A percentile compares a stretch with the other conserved stretches of the same genome.
Conservation (phyloP, 2,888 invertebrate species). For the Meliscaeva auricollis region DNA sequence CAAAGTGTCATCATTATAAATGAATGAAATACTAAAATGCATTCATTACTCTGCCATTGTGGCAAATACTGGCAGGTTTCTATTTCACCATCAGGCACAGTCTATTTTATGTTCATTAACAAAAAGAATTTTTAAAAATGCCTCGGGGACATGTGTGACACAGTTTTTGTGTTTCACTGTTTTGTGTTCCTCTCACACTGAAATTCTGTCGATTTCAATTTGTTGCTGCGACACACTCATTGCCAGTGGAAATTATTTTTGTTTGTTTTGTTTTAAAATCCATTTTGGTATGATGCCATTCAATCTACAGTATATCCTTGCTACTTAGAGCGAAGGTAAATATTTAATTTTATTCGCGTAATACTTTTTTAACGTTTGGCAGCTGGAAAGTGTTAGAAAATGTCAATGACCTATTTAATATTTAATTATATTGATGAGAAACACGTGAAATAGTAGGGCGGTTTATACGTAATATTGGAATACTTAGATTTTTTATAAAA, state of each 20-base stretch:
- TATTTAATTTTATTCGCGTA: slow-evolving; percentile 32
- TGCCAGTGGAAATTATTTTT: neutral
- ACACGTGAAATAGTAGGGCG: too few relatives aligned
- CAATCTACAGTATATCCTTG: too few relatives aligned
- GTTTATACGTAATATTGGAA: too few relatives aligned
- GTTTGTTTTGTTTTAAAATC: neutral
- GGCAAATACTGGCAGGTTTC: slow-evolving; percentile 33
- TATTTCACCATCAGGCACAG: neutral
- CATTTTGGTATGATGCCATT: neutral
- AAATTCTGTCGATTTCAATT: neutral
- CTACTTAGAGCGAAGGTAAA: neutral
- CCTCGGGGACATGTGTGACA: slow-evolving; percentile 13
- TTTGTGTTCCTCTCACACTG: too few relatives aligned
- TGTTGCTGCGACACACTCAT: neutral
- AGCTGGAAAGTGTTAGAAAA: neutral
- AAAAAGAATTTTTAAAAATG: neutral
- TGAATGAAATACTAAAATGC: slow-evolving; percentile 59
- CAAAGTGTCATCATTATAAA: slow-evolving; percentile 61
- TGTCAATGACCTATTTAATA: neutral
- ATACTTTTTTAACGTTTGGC: neutral
- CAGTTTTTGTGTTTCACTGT: slow-evolving; percentile 1
- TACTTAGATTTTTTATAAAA: too few relatives aligned
- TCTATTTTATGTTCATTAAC: neutral
- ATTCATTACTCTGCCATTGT: slow-evolving; percentile 46
- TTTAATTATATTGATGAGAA: neutral